A percentile compares a stretch with the other conserved stretches of the same genome.
Conservation (phyloP, 2,797 vertebrate species). For the Lithobates sylvaticus region DNA sequence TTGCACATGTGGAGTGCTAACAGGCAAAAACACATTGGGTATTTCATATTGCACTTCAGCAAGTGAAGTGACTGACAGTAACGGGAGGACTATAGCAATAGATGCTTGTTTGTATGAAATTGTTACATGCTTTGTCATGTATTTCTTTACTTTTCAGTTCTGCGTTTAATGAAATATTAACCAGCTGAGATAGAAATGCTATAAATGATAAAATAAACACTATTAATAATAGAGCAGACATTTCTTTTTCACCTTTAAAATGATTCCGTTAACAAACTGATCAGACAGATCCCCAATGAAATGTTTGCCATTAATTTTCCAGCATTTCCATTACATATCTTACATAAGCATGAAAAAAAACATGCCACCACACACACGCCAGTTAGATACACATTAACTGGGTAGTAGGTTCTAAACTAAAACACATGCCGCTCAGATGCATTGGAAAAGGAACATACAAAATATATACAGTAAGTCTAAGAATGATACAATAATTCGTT, state of each 20-base stretch:
- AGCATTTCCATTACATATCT: too few relatives aligned
- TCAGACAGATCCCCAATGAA: background rate
- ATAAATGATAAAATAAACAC: slow-evolving; percentile 6
- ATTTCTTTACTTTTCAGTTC: slow-evolving; percentile 5
- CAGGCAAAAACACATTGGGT: background rate
- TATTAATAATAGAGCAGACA: slow-evolving; percentile 2
- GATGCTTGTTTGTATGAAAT: slow-evolving; percentile 28
- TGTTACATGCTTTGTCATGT: slow-evolving; percentile 29
- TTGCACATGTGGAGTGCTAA: background rate
- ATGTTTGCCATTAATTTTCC: too few relatives aligned
- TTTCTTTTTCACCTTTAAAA: slow-evolving; percentile 5
- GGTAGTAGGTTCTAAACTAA: too few relatives aligned
- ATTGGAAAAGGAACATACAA: too few relatives aligned
- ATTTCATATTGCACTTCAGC: background rate
- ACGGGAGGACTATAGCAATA: background rate
- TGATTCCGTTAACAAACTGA: slow-evolving; percentile 11
- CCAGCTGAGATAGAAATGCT: background rate
- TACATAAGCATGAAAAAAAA: too few relatives aligned
- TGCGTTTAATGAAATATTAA: slow-evolving; percentile 51
- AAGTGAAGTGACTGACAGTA: slow-evolving; percentile 5
- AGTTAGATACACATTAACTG: too few relatives aligned
- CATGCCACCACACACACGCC: too few relatives aligned
- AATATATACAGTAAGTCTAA: too few relatives aligned
- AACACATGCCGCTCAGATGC: too few relatives aligned
- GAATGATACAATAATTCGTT: too few relatives aligned